These are phyloP conservation scores for Ficedula albicollis DNA, from an alignment of 2,797 vertebrate species.

Conservation along the genomic window DNA sequence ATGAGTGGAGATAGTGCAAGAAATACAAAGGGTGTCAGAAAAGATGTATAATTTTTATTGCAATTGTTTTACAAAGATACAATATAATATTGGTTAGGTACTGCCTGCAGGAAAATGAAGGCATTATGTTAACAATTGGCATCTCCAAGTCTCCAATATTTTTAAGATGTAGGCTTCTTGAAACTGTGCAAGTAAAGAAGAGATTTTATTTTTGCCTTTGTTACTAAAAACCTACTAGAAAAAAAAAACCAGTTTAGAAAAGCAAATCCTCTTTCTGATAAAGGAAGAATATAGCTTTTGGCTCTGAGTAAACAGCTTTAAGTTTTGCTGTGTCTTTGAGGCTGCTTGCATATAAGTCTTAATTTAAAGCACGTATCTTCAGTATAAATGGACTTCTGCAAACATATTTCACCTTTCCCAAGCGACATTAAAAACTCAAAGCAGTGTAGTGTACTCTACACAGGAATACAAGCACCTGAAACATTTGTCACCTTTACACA, in stretches of 20 bases:
- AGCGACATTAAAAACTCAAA: slow-evolving; percentile 21
- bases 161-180: background rate
- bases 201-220: background rate
- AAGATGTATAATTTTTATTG: slow-evolving; percentile 7
- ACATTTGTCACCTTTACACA: background rate
- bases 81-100: background rate
- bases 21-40: background rate
- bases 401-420: background rate
- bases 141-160: background rate
- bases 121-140: background rate
- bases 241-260: background rate
- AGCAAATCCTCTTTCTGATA: background rate
- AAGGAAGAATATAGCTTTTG: background rate
- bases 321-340: background rate
- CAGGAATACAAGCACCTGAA: background rate
- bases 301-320: background rate
- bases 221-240: background rate
- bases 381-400: background rate
- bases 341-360: background rate
- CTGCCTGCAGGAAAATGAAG: slow-evolving; percentile 20
- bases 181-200: background rate
- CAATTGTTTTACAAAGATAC: slow-evolving; percentile 27
- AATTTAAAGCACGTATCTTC: background rate
- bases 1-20: background rate
- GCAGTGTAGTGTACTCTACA: background rate